A percentile compares a stretch with the other conserved stretches of the same genome.
Conservation (phyloP, 2,113 vertebrate genomes). For the Alouatta palliata region DNA sequence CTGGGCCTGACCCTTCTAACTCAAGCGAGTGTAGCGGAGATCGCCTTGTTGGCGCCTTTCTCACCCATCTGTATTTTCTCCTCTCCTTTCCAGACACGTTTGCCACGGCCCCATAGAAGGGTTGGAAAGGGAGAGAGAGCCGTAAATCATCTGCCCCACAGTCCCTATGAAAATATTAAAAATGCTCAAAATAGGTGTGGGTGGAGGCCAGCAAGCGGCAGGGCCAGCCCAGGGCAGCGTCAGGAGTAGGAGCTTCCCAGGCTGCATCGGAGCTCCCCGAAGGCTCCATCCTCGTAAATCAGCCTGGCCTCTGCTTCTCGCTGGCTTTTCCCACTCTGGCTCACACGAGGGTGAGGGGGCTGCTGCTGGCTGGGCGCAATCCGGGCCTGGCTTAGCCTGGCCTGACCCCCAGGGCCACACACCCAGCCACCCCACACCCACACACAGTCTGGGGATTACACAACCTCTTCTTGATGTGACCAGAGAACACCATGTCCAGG, state of each 20-base stretch:
- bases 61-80: not conserved
- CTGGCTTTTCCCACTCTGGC: constrained; percentile 65
- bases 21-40: accelerated
- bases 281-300: constrained; percentile 76
- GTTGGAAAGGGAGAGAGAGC: constrained; percentile 16
- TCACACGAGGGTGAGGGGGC: constrained; percentile 73
- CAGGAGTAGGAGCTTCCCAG: constrained; percentile 51
- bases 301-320: constrained; percentile 53
- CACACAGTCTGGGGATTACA: constrained; percentile 19
- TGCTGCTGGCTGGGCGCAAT: not conserved
- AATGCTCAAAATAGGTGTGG: constrained; percentile 42
- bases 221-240: not conserved
- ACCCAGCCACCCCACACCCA: constrained; percentile 19
- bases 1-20: not conserved
- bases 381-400: not conserved
- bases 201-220: constrained; percentile 30
- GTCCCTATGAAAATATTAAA: constrained; percentile 19
- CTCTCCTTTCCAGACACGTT: not conserved
- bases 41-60: accelerated
- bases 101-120: constrained; percentile 22
- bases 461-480: not conserved
- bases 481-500: constrained; percentile 44
- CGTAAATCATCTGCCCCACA: constrained; percentile 21
- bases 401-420: constrained; percentile 49
- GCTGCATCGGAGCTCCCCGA: constrained; percentile 45